These are phyloP conservation scores for Boulengeromyrus knoepffleri DNA, from an alignment of 2,113 vertebrate genomes.

Conservation along the genomic window DNA sequence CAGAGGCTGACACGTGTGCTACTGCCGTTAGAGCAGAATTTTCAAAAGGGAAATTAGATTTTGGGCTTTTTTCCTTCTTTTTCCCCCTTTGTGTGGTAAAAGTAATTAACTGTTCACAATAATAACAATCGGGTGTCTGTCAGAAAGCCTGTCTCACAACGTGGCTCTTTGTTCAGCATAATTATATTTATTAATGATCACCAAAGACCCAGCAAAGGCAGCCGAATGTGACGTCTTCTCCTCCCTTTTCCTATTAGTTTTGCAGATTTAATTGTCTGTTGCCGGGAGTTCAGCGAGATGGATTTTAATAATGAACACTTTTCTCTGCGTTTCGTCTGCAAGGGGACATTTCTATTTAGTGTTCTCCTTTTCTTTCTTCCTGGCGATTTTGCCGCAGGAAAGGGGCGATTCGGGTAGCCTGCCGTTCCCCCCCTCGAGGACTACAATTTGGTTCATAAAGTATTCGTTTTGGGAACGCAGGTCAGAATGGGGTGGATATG, in stretches of 20 bases:
- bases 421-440: not conserved
- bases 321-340: constrained; percentile 8
- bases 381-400: not conserved
- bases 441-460: not conserved
- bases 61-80: constrained; percentile 23
- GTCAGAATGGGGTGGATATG: not conserved
- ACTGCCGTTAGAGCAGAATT: constrained; percentile 12
- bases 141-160: constrained; percentile 39
- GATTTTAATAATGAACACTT: constrained; percentile 12
- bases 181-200: constrained; percentile 56
- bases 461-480: not conserved
- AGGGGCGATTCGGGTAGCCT: not conserved
- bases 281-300: constrained; percentile 1
- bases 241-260: constrained; percentile 44
- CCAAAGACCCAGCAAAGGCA: constrained; percentile 39
- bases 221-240: constrained; percentile 42
- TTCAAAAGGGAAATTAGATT: constrained; percentile 24
- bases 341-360: constrained; percentile 1
- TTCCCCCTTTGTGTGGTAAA: constrained; percentile 30
- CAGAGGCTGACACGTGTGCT: not conserved
- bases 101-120: constrained; percentile 50
- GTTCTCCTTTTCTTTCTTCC: not conserved
- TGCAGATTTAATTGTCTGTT: constrained; percentile 46
- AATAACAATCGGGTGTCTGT: constrained; percentile 43
- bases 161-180: constrained; percentile 47